Conservation (phyloP, 2,113 vertebrate species). For the Buteo buteo region DNA sequence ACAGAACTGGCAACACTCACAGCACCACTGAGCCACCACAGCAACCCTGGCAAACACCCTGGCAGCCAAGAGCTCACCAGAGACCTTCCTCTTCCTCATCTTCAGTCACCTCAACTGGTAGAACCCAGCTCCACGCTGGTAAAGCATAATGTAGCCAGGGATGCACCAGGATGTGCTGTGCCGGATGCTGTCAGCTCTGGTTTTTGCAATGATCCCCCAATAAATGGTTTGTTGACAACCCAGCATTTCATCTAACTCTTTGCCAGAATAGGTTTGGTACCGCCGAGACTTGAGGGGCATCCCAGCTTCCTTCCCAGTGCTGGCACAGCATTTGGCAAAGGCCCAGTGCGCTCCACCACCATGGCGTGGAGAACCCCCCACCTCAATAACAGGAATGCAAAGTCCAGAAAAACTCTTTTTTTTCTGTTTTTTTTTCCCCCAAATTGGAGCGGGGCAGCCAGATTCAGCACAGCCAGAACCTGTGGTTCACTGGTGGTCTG, state of each 20-base stretch:
- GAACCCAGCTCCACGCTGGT: not conserved
- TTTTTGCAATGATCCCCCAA: not conserved
- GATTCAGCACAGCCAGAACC: no score
- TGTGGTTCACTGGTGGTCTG: fast-evolving
- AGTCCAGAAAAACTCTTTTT: no score
- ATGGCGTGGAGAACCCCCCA: fast-evolving
- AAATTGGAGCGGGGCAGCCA: fast-evolving
- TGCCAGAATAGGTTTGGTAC: not conserved
- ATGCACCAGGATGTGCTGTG: no score
- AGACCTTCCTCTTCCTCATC: not conserved
- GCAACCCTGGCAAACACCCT: not conserved
- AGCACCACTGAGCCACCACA: not conserved
- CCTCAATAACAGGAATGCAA: not conserved
- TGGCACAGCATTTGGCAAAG: not conserved
- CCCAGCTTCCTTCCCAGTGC: not conserved
- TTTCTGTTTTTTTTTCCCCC: no score
- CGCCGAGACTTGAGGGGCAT: fast-evolving
- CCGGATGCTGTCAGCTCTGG: fast-evolving
- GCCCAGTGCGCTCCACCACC: not conserved
- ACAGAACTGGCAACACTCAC: not conserved
- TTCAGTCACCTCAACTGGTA: fast-evolving
- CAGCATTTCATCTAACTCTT: not conserved
- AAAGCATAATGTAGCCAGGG: not conserved
- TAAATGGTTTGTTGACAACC: not conserved
- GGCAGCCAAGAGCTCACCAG: not conserved